A percentile compares a stretch with the other conserved stretches of the same genome.
Evolutionary conservation across 2,888 invertebrate species (phyloP).

Genomic region (Cryptus viduatorius): DNA sequence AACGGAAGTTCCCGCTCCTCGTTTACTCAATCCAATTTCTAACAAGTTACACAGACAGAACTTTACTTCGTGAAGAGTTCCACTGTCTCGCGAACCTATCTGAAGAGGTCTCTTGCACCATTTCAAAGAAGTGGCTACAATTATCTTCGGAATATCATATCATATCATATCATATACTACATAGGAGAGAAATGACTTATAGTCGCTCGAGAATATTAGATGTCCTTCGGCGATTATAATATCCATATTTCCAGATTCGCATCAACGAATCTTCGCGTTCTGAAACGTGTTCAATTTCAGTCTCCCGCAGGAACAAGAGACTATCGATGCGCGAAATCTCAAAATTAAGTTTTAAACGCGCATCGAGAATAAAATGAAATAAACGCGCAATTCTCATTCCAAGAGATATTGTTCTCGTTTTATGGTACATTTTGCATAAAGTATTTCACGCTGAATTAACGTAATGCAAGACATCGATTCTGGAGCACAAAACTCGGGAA

Average conservation of each 20-base stretch:
- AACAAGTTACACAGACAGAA: slow-evolving; percentile 25
- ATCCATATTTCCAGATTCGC: background rate
- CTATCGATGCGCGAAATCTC: background rate
- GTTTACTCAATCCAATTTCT: slow-evolving; percentile 33
- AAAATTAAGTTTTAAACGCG: background rate
- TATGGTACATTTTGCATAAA: background rate
- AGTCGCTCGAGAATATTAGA: slow-evolving; percentile 15
- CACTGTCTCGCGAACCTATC: slow-evolving; percentile 1
- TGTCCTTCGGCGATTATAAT: slow-evolving; percentile 18
- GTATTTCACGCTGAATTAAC: background rate
- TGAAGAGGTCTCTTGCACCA: background rate
- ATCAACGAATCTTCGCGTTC: slow-evolving; percentile 10
- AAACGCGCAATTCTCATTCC: background rate
- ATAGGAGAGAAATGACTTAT: slow-evolving; percentile 20
- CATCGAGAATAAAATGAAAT: background rate
- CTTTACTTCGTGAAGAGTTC: background rate
- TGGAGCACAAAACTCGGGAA: background rate
- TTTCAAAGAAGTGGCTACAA: slow-evolving; percentile 18
- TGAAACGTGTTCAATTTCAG: slow-evolving; percentile 17
- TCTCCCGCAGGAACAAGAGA: slow-evolving; percentile 7
- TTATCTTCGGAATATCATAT: slow-evolving; percentile 39
- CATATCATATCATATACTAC: slow-evolving; percentile 14
- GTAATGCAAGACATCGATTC: background rate
- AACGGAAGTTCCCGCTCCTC: slow-evolving; percentile 19
- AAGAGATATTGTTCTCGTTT: background rate